phyloP scores from a whole-genome alignment of 1,140 invertebrate species.

The Uloborus diversus region DNA sequence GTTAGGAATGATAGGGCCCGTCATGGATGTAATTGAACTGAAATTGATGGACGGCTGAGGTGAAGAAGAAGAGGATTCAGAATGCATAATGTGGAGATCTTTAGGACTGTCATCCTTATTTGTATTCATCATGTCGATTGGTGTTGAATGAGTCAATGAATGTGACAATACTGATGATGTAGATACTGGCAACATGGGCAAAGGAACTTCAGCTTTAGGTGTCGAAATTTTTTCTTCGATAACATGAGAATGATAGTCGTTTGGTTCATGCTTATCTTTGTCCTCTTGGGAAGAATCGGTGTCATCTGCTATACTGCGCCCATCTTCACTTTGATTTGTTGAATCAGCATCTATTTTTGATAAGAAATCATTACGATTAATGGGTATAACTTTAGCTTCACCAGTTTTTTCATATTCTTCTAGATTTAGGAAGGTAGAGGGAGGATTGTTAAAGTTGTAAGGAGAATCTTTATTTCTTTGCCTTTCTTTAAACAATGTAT shows the following conservation, averaged over 20 bases:
- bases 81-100: slow-evolving; percentile 34
- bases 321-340: slow-evolving; percentile 53
- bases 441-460: slow-evolving; percentile 99
- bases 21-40: slow-evolving; percentile 41
- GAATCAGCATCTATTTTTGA: slow-evolving; percentile 48
- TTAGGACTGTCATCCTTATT: slow-evolving; percentile 24
- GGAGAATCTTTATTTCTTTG: slow-evolving; percentile 99
- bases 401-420: slow-evolving; percentile 99
- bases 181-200: not conserved
- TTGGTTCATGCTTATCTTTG: slow-evolving; percentile 40
- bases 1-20: slow-evolving; percentile 21
- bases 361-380: slow-evolving; percentile 65
- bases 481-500: slow-evolving; percentile 98
- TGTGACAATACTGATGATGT: slow-evolving; percentile 14
- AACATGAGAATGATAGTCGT: slow-evolving; percentile 15
- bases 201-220: slow-evolving; percentile 18
- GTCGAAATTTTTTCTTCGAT: slow-evolving; percentile 16
- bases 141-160: slow-evolving; percentile 1
- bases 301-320: slow-evolving; percentile 34
- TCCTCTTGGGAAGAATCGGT: slow-evolving; percentile 55
- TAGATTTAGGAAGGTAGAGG: slow-evolving; percentile 93
- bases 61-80: slow-evolving; percentile 41
- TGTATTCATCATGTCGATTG: slow-evolving; percentile 21
- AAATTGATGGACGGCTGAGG: slow-evolving; percentile 52
- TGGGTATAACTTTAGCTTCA: slow-evolving; percentile 88